Conservation (phyloP, 2,113 vertebrate genomes). For the Leptosomus discolor region DNA sequence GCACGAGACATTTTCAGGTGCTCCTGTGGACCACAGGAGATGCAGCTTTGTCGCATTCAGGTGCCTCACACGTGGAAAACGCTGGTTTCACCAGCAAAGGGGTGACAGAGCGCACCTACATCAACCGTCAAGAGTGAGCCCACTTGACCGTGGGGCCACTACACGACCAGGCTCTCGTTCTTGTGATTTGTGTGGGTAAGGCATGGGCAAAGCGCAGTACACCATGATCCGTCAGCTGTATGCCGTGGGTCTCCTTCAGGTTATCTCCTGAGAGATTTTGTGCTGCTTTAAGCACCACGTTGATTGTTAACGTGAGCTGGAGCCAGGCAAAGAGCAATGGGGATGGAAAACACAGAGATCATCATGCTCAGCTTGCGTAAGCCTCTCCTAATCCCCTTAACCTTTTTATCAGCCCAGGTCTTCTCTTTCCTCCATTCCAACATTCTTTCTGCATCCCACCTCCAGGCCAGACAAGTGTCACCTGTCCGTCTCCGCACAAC, state of each 20-base stretch:
- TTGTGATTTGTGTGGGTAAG: neutral
- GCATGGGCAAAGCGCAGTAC: neutral
- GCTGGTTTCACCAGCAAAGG: neutral
- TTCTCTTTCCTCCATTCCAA: neutral
- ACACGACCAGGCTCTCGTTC: accelerated
- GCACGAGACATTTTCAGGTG: accelerated
- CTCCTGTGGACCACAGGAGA: neutral
- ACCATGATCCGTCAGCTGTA: accelerated
- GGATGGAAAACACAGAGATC: neutral
- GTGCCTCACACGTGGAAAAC: accelerated
- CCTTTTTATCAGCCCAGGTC: neutral
- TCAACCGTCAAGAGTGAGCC: neutral
- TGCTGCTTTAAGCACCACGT: neutral
- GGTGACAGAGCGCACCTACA: accelerated
- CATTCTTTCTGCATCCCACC: neutral
- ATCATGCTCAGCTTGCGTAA: neutral
- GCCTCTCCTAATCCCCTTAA: neutral
- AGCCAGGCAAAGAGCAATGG: neutral
- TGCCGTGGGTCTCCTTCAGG: neutral
- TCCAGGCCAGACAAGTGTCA: neutral
- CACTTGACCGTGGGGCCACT: neutral
- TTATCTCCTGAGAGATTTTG: neutral
- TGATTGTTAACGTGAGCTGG: neutral
- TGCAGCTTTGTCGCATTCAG: neutral
- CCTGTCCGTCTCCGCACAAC: neutral